Base-by-base conservation (phyloP, 2,113 vertebrate species). In the Guaruba guarouba region DNA sequence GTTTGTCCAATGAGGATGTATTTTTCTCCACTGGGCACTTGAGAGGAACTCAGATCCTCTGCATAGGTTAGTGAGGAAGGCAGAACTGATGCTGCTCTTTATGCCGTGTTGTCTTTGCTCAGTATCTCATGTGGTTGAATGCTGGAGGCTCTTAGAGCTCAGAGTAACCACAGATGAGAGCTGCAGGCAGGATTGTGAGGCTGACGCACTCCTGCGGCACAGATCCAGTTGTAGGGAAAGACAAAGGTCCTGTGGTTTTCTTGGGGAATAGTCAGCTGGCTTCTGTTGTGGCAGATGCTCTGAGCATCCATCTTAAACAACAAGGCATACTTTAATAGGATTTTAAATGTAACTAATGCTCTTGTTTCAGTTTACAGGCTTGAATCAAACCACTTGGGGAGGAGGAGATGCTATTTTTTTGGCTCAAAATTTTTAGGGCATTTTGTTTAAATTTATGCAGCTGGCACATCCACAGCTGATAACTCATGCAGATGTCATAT, bases 201-300 rank as follows among this genome's bases (percentile, higher is more conserved):
- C 94, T 97, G 96, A 96, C 81, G 66, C 78, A 51, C 78, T 95
- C 27, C 70, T 62, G 70, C 11, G 81, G 91, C 96, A 91, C 84
- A n/a, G 78, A 94, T 96, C 95, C 95, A 92, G 86, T 91, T 78
- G 86, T 1, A 61, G 66, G 35, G 80, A 55, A 76, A 85, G 89
- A 96, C 96, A 97, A 97, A 95, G 94, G 90, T 97, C 87, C 93
- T 82, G 81, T 96, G 91, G 91, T 97, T 91, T 92, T 91, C 91
- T 37, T 92, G 67, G 67, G 83, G 94, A 89, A 33, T 62, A 73
- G 82, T 92, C 91, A 95, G 52, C 91, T 92, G 84, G 84, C 67
- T 89, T 94, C 82, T 85, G 75, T 80, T 93, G 84, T 73, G 78
- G 17, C 94, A 96, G 91, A 94, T 95, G 93, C 91, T 94, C 77